Evolutionary conservation across 2,113 vertebrate genomes (phyloP), one percentile per base, ranked within the genome.

Genomic region (Melospiza melodia): DNA sequence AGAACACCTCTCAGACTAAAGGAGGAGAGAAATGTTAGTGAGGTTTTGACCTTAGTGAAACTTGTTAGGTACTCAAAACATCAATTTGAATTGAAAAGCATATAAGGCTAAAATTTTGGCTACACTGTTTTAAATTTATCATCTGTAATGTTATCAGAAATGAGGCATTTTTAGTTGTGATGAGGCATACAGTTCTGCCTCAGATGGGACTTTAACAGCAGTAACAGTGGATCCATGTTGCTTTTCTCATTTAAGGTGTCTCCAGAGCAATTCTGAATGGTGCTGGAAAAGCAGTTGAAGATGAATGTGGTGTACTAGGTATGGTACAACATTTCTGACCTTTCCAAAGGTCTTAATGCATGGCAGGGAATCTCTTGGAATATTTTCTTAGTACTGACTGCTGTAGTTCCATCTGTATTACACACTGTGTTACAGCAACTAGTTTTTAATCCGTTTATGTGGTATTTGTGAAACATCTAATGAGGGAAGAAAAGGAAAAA

Each of bases 181-280:
- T 30, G 12, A 37, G 35, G 51, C 54, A 67, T 12, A 11, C 4
- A 23, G 18, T 72, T 84, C 46, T 89, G 48, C 41, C 52, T 87
- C 52, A 39, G 69, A 19, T 35, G 9, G 21, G 57, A 61, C n/a
- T 87, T 94, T 3, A 49, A 37, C 5, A 9, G 15, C 48, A 73
- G 57, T 73, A 77, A 66, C 27, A 35, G 55, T 84, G 65, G 30
- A 59, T 71, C 81, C 5, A 2, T 48, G 12, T 88, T 23, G 19
- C 24, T 77, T 24, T 91, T 93, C 30, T 96, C 52, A 23, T 86
- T 94, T 74, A 72, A 99, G 99, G 99, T 69, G 99, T 99, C 43
- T 99, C 99, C 65, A 98, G 97, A 96, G 99, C 99, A 58, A 99
- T 99, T 97, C 94, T 99, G 96, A 97, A 98, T 8, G 90, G 97